phyloP scores from a whole-genome alignment of 2,797 vertebrate species.

The Notoglanidium macrostoma region DNA sequence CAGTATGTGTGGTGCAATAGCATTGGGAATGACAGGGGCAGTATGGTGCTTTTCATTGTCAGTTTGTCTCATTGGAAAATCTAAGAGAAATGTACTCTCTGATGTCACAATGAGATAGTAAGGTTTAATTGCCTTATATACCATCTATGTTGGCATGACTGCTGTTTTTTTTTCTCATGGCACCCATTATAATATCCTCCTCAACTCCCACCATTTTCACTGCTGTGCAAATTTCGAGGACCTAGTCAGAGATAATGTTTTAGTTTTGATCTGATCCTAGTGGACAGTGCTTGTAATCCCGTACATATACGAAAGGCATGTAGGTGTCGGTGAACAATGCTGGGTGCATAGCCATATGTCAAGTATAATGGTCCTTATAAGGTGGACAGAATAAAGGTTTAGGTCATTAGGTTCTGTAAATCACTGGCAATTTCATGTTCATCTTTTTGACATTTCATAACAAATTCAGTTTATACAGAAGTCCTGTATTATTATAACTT shows the following conservation, averaged over 20 bases:
- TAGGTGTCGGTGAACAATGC: neutral
- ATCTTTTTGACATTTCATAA: neutral
- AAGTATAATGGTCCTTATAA: neutral
- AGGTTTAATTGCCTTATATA: neutral
- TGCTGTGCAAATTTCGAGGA: neutral
- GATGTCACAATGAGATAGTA: neutral
- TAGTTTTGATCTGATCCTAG: neutral
- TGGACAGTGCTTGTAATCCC: neutral
- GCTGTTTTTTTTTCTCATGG: neutral
- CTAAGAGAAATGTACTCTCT: neutral
- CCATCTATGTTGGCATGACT: neutral
- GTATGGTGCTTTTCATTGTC: neutral
- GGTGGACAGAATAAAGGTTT: neutral
- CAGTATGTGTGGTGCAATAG: neutral
- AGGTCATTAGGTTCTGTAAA: neutral
- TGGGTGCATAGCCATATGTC: neutral
- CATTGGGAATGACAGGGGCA: neutral
- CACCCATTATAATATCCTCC: neutral
- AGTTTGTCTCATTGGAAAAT: conserved; percentile 9
- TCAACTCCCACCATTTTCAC: neutral
- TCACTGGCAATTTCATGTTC: neutral
- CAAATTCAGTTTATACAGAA: neutral
- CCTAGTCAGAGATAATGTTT: neutral
- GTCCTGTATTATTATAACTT: neutral
- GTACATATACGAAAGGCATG: neutral